Evolutionary conservation across 1,140 invertebrate species (phyloP), one percentile per base, ranked within the genome.

Genomic region (Oryctes rhinoceros): DNA sequence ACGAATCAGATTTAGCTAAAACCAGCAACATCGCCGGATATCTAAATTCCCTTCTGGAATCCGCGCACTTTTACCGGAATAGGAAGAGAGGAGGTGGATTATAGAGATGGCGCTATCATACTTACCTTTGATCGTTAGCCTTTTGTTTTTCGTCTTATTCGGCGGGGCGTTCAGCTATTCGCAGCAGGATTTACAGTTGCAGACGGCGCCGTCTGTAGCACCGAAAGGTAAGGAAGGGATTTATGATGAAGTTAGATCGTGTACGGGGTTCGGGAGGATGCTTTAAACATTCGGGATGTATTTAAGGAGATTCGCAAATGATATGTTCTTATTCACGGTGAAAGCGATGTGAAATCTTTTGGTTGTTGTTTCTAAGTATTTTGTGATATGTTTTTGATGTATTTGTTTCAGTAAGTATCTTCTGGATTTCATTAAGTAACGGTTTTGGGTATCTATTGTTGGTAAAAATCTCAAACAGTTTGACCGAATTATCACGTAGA

Each of bases 181-280:
- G 75, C 65, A 71, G 24, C 75, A 76, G 37, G 75, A 76, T 76
- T 48, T 76, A 76, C 75, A 76, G 47, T 37, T 76, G 37, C 75
- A 76, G 47, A 76, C 75, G 39, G 75, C 75, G 47, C 75, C 75
- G 18, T 47, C 75, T 76, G 47, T 44, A 11, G n/a, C 47, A n/a
- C 47, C 75, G 75, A 76, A 76, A 76, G 75, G 75, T 76, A 47
- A 47, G 75, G 5, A 47, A 47, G 75, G 5, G 37, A 37, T 74
- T 74, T 74, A 39, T 74, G 37, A 35, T 24, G 9, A 35, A 39
- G 24, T 59, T 59, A 59, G 15, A 59, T n/a, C 4, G 53, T n/a
- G 15, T n/a, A 6, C 4, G 53, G 18, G 18, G 15, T n/a, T 15
- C 0, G 15, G 53, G 53, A 11, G 49, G 49, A 53, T 53, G 49